Evolutionary conservation across 92 coral and sea anemone species (phyloP).

Genomic region (Palythoa grandis): DNA sequence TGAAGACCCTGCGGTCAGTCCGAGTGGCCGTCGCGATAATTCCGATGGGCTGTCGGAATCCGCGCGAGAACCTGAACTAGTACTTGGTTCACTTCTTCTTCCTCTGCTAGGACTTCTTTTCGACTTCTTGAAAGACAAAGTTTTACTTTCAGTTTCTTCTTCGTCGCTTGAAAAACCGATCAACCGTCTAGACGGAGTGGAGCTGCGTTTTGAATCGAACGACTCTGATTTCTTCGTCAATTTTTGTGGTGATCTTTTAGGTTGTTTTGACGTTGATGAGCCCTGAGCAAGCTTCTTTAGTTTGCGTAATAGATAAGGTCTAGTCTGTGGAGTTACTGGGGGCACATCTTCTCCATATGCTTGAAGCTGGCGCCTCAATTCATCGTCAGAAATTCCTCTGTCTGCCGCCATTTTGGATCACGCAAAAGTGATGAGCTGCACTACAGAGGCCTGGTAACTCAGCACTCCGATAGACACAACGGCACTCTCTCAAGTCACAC

Average conservation of each 20-base stretch:
- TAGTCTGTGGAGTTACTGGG: slow-evolving; percentile 87
- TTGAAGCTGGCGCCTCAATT: slow-evolving; percentile 79
- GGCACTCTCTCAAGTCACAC: too few species aligned
- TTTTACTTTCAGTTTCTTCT: slow-evolving; percentile 67
- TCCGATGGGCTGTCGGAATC: neutral
- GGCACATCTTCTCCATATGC: slow-evolving; percentile 86
- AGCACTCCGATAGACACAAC: neutral
- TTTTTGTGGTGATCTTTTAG: slow-evolving; percentile 55
- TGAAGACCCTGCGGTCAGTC: slow-evolving; percentile 28
- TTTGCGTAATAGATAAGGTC: slow-evolving; percentile 76
- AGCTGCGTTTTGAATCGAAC: slow-evolving; percentile 47
- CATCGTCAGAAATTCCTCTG: slow-evolving; percentile 82
- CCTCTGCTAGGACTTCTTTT: slow-evolving; percentile 55
- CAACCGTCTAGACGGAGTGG: slow-evolving; percentile 80
- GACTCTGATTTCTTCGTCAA: slow-evolving; percentile 66
- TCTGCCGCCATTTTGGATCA: slow-evolving; percentile 95
- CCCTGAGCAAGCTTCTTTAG: slow-evolving; percentile 66
- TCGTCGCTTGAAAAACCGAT: slow-evolving; percentile 99
- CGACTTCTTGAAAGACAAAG: slow-evolving; percentile 39
- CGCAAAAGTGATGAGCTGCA: slow-evolving; percentile 49
- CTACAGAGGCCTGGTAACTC: slow-evolving; percentile 30
- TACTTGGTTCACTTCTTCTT: slow-evolving; percentile 33
- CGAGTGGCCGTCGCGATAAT: slow-evolving; percentile 10
- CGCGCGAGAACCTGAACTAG: neutral
- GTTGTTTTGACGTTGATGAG: slow-evolving; percentile 53